Evolutionary conservation across 2,797 vertebrate genomes (phyloP), one percentile per base, ranked within the genome.

Genomic region (Neosalanx taihuensis): DNA sequence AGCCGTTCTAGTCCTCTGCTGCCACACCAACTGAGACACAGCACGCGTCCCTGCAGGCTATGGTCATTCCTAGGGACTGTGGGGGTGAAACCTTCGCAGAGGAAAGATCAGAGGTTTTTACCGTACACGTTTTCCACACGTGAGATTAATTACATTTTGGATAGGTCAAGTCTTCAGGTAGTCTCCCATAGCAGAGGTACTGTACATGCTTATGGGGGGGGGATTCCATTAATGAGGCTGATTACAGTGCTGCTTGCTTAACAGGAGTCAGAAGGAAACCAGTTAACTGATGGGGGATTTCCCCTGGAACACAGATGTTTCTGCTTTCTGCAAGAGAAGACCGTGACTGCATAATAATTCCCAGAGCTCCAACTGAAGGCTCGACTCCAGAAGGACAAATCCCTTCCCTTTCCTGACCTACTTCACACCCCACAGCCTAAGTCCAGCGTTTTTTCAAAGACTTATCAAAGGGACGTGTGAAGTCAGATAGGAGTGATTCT

Each of bases 231-330:
- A 56, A 51, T 53, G 17, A 51, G 20, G 35, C 23, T 9, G 29
- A 53, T 37, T 33, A 68, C 37, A 37, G 17, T 49, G 3, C 37
- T 35, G 23, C 58, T 49, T 51, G 26, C 66, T 12, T 7, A 31
- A 26, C 49, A 67, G 72, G 64, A 73, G 72, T 76, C 17, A 70
- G 35, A 69, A 31, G 41, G 23, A 79, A 72, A 67, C 18, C 2
- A 77, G 72, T 80, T 77, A 87, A 83, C 76, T 81, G 81, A 89
- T 73, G 69, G 76, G 83, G 69, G 84, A 84, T 79, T 88, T 86
- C 74, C 82, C 79, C 76, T 23, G 33, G 58, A 58, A 64, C 83
- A 76, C 88, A 88, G 87, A 91, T 89, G 89, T 86, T 88, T 82
- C 78, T 73, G 74, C 75, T 84, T 67, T 81, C 59, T 79, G 75